Percentiles rank a stretch among this genome's conserved stretches.
These are phyloP conservation scores for Thalassaphorura encarpata DNA, from an alignment of 1,140 invertebrate species.

Conservation along the genomic window DNA sequence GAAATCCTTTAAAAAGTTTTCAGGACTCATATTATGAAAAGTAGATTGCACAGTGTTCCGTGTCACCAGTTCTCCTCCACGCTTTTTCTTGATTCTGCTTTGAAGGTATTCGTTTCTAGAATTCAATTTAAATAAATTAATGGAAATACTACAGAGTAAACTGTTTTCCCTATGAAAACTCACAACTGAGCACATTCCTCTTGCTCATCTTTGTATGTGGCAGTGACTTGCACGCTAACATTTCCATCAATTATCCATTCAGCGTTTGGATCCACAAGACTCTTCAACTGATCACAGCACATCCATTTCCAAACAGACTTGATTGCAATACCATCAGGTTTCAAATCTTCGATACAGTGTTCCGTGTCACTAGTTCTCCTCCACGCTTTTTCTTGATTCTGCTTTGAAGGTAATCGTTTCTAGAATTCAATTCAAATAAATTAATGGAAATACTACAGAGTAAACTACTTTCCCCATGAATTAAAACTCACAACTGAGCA, in stretches of 20 bases:
- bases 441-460: background rate
- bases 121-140: background rate
- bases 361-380: constrained; percentile 6
- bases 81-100: background rate
- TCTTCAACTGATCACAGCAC: constrained; percentile 40
- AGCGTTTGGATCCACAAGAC: constrained; percentile 39
- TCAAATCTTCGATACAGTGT: constrained; percentile 19
- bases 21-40: background rate
- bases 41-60: constrained; percentile 12
- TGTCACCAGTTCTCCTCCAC: constrained; percentile 3
- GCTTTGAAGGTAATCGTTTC: background rate
- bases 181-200: constrained; percentile 47
- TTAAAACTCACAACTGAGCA: constrained; percentile 42
- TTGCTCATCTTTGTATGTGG: constrained; percentile 43
- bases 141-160: background rate
- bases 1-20: constrained; percentile 14
- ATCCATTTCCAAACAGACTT: constrained; percentile 59
- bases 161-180: constrained; percentile 31
- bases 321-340: constrained; percentile 39
- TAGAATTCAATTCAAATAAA: background rate
- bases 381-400: background rate
- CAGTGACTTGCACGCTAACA: constrained; percentile 45
- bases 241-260: constrained; percentile 41
- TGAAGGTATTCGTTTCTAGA: background rate
- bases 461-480: background rate